Conservation (phyloP, 2,888 invertebrate species). For the Chrysolina oricalcia region DNA sequence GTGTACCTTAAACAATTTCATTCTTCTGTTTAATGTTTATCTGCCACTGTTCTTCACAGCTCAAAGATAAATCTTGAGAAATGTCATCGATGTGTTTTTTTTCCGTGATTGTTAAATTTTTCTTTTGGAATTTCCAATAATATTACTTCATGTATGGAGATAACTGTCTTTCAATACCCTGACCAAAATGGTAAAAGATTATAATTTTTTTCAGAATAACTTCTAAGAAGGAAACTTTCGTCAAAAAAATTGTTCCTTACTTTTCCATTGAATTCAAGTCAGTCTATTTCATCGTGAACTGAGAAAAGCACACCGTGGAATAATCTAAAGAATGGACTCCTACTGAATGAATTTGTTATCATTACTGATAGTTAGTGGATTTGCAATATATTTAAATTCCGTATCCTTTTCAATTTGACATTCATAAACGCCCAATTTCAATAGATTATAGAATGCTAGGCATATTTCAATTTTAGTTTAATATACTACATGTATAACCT, state of each 20-base stretch:
- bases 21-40: constrained; percentile 15
- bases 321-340: constrained; percentile 28
- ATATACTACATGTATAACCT: background rate
- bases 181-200: constrained; percentile 27
- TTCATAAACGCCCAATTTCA: constrained; percentile 13
- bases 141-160: constrained; percentile 19
- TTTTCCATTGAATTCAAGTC: constrained; percentile 1
- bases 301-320: constrained; percentile 14
- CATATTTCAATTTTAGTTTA: constrained; percentile 1
- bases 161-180: constrained; percentile 32
- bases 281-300: background rate
- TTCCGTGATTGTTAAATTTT: constrained; percentile 2
- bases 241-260: constrained; percentile 11
- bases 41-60: constrained; percentile 25
- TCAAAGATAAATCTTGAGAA: constrained; percentile 10
- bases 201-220: constrained; percentile 30
- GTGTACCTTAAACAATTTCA: constrained; percentile 22
- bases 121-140: constrained; percentile 21
- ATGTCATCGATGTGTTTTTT: background rate
- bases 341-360: background rate
- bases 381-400: too few species aligned
- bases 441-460: constrained; percentile 1
- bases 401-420: constrained; percentile 17
- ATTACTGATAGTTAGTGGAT: background rate
- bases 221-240: background rate